Evolutionary conservation across 1,140 invertebrate genomes (phyloP).

Genomic region (roundworm (Caenorhabditis elegans)): DNA sequence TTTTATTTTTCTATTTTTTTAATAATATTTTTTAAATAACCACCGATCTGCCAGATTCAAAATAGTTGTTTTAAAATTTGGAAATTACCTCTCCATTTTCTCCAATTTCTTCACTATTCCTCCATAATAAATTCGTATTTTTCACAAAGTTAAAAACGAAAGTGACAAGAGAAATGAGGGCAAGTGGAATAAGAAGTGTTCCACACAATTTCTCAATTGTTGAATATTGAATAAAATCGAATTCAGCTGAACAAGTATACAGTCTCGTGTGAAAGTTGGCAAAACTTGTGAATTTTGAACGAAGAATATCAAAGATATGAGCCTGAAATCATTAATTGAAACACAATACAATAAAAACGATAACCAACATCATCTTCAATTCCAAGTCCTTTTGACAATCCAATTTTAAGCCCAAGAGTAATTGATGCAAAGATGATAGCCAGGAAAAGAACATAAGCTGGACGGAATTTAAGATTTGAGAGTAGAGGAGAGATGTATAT

Average conservation of each 20-base stretch:
- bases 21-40: too few species aligned
- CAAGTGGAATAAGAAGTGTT: constrained; percentile 72
- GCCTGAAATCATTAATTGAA: constrained; percentile 67
- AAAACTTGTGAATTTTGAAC: constrained; percentile 76
- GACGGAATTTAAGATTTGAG: constrained; percentile 53
- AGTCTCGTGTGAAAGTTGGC: constrained; percentile 80
- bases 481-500: constrained; percentile 67
- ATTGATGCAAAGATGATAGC: constrained; percentile 64
- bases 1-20: too few species aligned
- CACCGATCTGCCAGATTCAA: too few species aligned
- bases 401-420: constrained; percentile 69
- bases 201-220: constrained; percentile 69
- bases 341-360: too few species aligned
- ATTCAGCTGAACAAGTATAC: constrained; percentile 81
- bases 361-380: constrained; percentile 71
- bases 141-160: constrained; percentile 46
- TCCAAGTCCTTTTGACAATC: constrained; percentile 68
- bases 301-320: constrained; percentile 78
- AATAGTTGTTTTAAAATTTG: too few species aligned
- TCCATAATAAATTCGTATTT: constrained; percentile 28
- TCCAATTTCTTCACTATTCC: neutral
- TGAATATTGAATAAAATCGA: constrained; percentile 75
- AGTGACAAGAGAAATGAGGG: constrained; percentile 68
- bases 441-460: constrained; percentile 64
- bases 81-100: constrained; percentile 1